These are phyloP conservation scores for Pollimyrus isidori DNA, from an alignment of 2,113 vertebrate genomes.

Conservation along the genomic window DNA sequence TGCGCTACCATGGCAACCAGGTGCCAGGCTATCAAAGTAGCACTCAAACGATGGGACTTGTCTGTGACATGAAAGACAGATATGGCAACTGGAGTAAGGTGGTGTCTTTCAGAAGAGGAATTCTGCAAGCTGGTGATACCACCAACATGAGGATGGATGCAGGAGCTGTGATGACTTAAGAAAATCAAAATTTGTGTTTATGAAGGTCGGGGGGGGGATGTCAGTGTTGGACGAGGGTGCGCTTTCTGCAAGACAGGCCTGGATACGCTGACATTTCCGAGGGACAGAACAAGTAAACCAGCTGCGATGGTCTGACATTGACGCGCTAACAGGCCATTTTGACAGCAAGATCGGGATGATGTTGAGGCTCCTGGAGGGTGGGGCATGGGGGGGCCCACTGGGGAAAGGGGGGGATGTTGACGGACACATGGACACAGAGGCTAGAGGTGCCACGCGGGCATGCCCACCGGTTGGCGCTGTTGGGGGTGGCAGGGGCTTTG, in stretches of 20 bases:
- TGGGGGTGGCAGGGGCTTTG: slow-evolving; percentile 57
- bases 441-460: slow-evolving; percentile 43
- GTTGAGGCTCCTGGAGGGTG: neutral
- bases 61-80: neutral
- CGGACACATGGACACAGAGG: slow-evolving; percentile 30
- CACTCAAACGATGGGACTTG: neutral
- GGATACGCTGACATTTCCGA: neutral
- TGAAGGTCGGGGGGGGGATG: neutral
- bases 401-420: neutral
- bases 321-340: neutral
- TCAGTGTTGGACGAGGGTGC: neutral
- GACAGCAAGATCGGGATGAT: neutral
- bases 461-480: slow-evolving; percentile 69
- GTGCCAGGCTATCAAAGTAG: neutral
- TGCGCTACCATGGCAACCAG: neutral
- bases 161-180: neutral
- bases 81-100: neutral
- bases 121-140: neutral
- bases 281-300: neutral
- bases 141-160: neutral
- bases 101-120: neutral
- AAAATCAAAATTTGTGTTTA: neutral
- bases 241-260: neutral
- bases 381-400: neutral
- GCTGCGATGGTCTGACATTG: neutral